Conservation (phyloP, 53 echinoderm and acorn worm genomes). For the Holothuria leucospilota region DNA sequence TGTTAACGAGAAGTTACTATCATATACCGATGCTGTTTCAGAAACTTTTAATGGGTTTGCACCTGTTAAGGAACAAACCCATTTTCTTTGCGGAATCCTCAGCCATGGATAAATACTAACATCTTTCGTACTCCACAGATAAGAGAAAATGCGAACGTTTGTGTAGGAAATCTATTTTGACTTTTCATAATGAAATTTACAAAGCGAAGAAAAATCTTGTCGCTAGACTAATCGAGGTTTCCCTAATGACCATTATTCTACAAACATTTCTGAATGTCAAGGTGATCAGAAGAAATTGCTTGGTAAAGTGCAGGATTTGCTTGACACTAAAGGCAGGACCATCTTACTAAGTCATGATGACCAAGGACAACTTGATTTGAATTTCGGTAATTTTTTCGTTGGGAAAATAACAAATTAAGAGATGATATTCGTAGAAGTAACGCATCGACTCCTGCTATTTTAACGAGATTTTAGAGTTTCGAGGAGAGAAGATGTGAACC, state of each 20-base stretch:
- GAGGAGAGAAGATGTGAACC: too few species aligned
- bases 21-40: too few species aligned
- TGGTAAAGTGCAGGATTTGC: not conserved
- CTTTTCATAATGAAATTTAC: not conserved
- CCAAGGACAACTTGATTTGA: not conserved
- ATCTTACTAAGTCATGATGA: not conserved
- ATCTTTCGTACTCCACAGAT: not conserved
- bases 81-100: too few species aligned
- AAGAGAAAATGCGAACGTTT: not conserved
- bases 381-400: not conserved
- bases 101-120: not conserved
- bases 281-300: constrained; percentile 9
- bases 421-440: too few species aligned
- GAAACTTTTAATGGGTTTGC: too few species aligned
- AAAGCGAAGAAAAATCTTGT: not conserved
- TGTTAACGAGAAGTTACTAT: too few species aligned
- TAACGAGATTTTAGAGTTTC: too few species aligned
- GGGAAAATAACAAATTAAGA: too few species aligned
- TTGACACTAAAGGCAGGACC: not conserved
- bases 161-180: not conserved
- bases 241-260: not conserved
- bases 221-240: not conserved
- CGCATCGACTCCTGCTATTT: too few species aligned
- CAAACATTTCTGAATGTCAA: not conserved
- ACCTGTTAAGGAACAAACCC: too few species aligned